Evolutionary conservation across 2,888 invertebrate species (phyloP).

Genomic region (Acronicta leporina): DNA sequence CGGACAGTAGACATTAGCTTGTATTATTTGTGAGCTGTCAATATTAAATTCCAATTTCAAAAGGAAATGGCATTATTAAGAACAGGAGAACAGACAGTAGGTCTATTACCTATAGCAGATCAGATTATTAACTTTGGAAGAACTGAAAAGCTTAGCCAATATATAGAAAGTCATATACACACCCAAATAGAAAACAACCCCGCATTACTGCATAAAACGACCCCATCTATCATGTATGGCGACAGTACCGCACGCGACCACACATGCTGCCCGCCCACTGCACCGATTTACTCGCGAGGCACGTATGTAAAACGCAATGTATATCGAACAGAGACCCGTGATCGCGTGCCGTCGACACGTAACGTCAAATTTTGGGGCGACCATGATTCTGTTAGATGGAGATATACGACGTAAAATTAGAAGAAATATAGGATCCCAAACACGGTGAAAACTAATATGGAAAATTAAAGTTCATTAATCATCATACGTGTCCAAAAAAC

Average conservation of each 20-base stretch:
- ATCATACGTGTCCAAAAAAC: not conserved
- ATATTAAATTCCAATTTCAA: too few relatives aligned
- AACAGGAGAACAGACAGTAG: too few relatives aligned
- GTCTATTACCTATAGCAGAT: too few relatives aligned
- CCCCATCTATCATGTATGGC: constrained; percentile 27
- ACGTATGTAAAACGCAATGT: constrained; percentile 46
- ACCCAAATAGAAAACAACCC: constrained; percentile 8
- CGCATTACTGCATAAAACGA: constrained; percentile 14
- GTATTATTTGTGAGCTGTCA: too few relatives aligned
- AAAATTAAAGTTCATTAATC: too few relatives aligned
- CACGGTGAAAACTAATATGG: too few relatives aligned
- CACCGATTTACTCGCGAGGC: constrained; percentile 11
- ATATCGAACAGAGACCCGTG: constrained; percentile 29
- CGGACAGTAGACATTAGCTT: too few relatives aligned
- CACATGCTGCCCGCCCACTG: constrained; percentile 21
- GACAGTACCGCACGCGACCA: constrained; percentile 14
- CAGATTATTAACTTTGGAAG: too few relatives aligned
- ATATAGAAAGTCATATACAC: constrained; percentile 4
- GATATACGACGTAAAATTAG: not conserved
- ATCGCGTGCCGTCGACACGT: constrained; percentile 28
- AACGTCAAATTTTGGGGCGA: constrained; percentile 26
- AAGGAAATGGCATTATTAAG: too few relatives aligned
- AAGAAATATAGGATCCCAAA: too few relatives aligned
- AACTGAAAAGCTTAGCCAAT: too few relatives aligned
- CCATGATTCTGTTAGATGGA: not conserved